phyloP scores from a whole-genome alignment of 2,797 vertebrate species.

The Macropodus opercularis region DNA sequence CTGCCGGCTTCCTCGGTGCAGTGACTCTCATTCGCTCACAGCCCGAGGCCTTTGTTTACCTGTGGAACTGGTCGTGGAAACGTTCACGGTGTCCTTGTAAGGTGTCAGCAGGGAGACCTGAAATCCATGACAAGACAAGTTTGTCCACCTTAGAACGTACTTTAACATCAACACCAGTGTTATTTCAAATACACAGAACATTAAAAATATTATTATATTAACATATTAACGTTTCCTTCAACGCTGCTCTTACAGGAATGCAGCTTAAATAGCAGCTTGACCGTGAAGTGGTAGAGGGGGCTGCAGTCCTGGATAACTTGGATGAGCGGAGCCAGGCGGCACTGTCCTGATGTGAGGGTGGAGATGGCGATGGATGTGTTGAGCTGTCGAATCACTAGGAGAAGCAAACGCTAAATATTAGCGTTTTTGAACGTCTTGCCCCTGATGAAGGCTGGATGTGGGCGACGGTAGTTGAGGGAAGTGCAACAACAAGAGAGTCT shows the following conservation, averaged over 20 bases:
- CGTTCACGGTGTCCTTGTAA: constrained; percentile 95
- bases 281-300: constrained; percentile 96
- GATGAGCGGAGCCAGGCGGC: constrained; percentile 94
- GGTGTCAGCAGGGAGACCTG: constrained; percentile 94
- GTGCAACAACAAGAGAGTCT: background rate
- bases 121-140: constrained; percentile 16
- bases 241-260: constrained; percentile 89
- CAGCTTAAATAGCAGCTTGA: constrained; percentile 96
- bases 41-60: constrained; percentile 74
- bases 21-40: background rate
- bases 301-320: constrained; percentile 98
- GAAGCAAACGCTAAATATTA: background rate
- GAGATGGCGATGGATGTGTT: constrained; percentile 95
- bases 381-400: constrained; percentile 88
- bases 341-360: constrained; percentile 93
- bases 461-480: background rate
- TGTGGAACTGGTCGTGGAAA: constrained; percentile 97
- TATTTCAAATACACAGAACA: background rate
- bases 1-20: constrained; percentile 28
- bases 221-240: background rate
- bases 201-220: background rate
- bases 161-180: background rate
- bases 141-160: background rate
- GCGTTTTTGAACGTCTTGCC: background rate
- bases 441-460: background rate